phyloP scores from a whole-genome alignment of 1,140 invertebrate genomes.

The Bilobella aurantiaca region DNA sequence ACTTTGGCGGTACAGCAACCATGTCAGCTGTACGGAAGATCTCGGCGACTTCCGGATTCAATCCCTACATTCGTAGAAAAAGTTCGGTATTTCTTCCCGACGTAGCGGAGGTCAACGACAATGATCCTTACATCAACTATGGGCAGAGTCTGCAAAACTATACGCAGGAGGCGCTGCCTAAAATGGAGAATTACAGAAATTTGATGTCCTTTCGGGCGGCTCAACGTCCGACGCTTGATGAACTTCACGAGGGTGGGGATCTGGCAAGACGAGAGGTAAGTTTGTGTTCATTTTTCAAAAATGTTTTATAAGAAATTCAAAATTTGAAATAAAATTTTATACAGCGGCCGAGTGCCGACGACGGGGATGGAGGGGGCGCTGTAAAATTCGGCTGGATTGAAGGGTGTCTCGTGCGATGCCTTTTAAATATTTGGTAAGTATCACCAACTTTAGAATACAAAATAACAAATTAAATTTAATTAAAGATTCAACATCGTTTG shows the following conservation, averaged over 20 bases:
- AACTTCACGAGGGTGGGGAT: constrained; percentile 42
- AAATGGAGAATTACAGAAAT: constrained; percentile 49
- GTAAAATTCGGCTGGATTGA: constrained; percentile 44
- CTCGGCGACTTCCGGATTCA: background rate
- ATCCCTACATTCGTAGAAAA: constrained; percentile 5
- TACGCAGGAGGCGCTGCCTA: constrained; percentile 47
- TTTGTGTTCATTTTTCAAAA: too few species aligned
- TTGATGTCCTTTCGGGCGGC: constrained; percentile 44
- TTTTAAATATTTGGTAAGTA: constrained; percentile 34
- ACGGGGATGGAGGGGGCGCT: background rate
- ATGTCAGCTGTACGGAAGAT: constrained; percentile 1
- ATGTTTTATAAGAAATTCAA: too few species aligned
- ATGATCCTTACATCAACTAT: constrained; percentile 12
- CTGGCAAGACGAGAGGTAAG: background rate
- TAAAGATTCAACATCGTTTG: too few species aligned
- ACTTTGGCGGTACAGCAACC: background rate
- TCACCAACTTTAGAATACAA: too few species aligned
- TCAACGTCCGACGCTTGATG: constrained; percentile 45
- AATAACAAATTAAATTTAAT: too few species aligned
- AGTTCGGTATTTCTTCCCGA: constrained; percentile 23
- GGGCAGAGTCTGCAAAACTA: constrained; percentile 27
- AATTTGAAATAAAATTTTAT: too few species aligned
- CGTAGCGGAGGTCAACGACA: constrained; percentile 10
- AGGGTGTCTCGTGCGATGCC: constrained; percentile 42
- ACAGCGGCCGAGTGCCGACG: background rate